Evolutionary conservation across 2,797 vertebrate genomes (phyloP), one percentile per base, ranked within the genome.

Genomic region (Leptodactylus fallax): DNA sequence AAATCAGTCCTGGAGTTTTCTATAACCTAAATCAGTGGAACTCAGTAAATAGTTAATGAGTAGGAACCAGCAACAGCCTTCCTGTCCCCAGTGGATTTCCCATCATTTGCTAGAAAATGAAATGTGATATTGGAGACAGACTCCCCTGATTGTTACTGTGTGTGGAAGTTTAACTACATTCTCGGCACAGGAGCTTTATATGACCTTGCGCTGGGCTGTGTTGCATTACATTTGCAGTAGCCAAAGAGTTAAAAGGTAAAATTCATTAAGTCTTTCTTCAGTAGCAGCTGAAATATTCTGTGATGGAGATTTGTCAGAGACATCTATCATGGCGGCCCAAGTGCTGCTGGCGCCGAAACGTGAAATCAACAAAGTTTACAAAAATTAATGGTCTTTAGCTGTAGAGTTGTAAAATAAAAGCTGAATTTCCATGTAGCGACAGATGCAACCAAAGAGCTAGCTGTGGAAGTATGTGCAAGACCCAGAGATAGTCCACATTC

Each of bases 71-170:
- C 76, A 79, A 85, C 63, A 69, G 82, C 81, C 76, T 36, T 60
- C 63, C 9, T 23, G 69, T 87, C 76, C 87, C 87, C 55, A 49
- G 87, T n/a, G 82, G 87, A 60, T 85, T 79, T 79, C 81, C 79
- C 82, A 85, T 87, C 81, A 87, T 87, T 87, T 81, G 77, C 81
- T 80, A 76, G 65, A 88, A 63, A 88, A 65, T 61, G 87, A 85
- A 88, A 88, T 65, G 82, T 23, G 87, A 88, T 88, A 80, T 88
- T 21, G 53, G 23, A 85, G 74, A 85, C 83, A 81, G 83, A 36
- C 77, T 85, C 53, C 61, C 82, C 82, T 63, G 13, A 79, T 83
- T 88, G 65, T 85, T 83, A 58, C 58, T 84, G 82, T 65, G 87
- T 80, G 82, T n/a, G 67, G 82, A 81, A 72, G 16, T 88, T 88